A percentile compares a stretch with the other conserved stretches of the same genome.
phyloP scores from a whole-genome alignment of 2,888 invertebrate genomes.

The Leuctra nigra region DNA sequence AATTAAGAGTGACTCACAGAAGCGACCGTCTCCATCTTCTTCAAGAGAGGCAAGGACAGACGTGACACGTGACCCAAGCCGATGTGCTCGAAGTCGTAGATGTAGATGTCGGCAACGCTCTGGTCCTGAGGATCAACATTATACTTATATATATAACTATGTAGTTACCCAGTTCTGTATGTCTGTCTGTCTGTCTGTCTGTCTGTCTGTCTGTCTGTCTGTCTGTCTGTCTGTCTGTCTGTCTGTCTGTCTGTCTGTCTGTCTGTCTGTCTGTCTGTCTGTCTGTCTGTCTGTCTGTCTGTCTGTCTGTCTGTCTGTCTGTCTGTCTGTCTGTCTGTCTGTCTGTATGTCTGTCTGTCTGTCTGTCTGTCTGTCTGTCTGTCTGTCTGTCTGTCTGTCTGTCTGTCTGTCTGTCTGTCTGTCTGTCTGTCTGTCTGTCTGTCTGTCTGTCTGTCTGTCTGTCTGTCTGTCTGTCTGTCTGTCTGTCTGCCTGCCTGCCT shows the following conservation, averaged over 20 bases:
- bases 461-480: no score
- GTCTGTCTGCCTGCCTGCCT: no score
- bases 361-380: no score
- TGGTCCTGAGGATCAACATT: conserved; percentile 29
- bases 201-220: no score
- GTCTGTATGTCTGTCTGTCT: no score
- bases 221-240: neutral
- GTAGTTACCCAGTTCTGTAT: no score
- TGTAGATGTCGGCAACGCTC: conserved; percentile 28
- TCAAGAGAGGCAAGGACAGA: conserved; percentile 16
- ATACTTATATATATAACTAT: neutral
- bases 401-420: no score
- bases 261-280: neutral
- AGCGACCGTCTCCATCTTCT: conserved; percentile 21
- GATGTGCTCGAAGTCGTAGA: conserved; percentile 20
- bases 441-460: no score
- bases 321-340: neutral
- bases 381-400: no score
- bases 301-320: neutral
- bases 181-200: no score
- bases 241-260: neutral
- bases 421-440: no score
- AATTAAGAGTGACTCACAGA: no score
- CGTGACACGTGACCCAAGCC: conserved; percentile 17
- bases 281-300: neutral